Evolutionary conservation across 2,888 invertebrate genomes (phyloP), one percentile per base, ranked within the genome.

Genomic region (Idaea dimidiata): DNA sequence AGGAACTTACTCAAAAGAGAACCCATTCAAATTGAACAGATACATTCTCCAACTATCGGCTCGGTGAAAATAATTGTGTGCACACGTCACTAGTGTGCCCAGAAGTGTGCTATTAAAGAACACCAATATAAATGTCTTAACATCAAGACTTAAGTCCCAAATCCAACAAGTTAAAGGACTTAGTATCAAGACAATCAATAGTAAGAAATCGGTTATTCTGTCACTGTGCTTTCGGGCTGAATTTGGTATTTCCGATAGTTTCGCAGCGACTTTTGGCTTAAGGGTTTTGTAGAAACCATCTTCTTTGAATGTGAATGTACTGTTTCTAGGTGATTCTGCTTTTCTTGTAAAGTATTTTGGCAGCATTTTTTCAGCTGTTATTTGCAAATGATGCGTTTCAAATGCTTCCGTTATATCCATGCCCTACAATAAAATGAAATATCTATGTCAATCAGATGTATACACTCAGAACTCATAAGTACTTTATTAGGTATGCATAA

Each of bases 31-130:
- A 43, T 43, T 43, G 43, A 43, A 43, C 43, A 97, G 83, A 73
- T 95, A 96, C 96, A 97, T 97, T 62, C 97, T 93, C 94, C 96
- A 96, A 78, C 94, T 96, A 77, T 97, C 96, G 14, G 43, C 43
- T 74, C 94, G 93, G 78, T 97, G 97, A 70, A 97, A 95, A 78
- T 95, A 97, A 81, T 97, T 97, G 80, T 97, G 97, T 0, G 95
- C 94, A 54, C 93, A 92, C 0, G 93, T 93, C 3, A 95, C 92
- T 0, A 93, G 84, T 0, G 93, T 86, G 93, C 95, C 94, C 1
- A 93, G 90, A 4, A 97, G 80, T 0, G 94, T 79, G 55, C 83
- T 88, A 31, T 43, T 43, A 0, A 94, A 57, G 1, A 95, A 82
- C 1, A 90, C 86, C 17, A 78, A 64, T 6, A 87, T 58, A 62